Percentiles rank a stretch among this genome's conserved stretches.
These are phyloP conservation scores for Rhinichthys klamathensis DNA, from an alignment of 2,113 vertebrate genomes.

Conservation along the genomic window DNA sequence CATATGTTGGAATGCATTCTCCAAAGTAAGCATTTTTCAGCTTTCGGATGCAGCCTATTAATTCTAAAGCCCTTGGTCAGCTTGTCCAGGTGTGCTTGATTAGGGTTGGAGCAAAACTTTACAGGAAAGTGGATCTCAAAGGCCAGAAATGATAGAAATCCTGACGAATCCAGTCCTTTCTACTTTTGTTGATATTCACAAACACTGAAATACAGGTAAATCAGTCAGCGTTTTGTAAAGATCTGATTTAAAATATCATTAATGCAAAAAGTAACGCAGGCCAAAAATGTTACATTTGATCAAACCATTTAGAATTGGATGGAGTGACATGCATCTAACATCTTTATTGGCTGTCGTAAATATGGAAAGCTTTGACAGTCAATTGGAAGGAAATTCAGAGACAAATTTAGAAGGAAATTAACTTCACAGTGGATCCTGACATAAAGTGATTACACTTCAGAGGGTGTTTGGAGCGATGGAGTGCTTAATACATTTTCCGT, in stretches of 20 bases:
- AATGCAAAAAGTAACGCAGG: background rate
- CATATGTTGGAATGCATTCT: too few relatives aligned
- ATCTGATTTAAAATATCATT: background rate
- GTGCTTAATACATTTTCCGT: conserved; percentile 20
- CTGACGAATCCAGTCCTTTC: background rate
- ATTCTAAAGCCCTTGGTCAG: too few relatives aligned
- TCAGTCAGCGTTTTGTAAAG: background rate
- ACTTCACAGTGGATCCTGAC: conserved; percentile 45
- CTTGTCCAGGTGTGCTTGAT: too few relatives aligned
- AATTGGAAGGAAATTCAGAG: conserved; percentile 23
- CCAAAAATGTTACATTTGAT: conserved; percentile 3
- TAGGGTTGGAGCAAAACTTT: too few relatives aligned
- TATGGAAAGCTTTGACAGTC: conserved; percentile 17
- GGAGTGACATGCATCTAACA: background rate
- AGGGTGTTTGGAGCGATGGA: conserved; percentile 19
- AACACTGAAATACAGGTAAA: background rate
- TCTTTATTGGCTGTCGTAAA: conserved; percentile 1
- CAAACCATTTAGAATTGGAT: background rate
- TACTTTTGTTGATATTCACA: background rate
- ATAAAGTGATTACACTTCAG: conserved; percentile 50
- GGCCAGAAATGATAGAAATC: background rate
- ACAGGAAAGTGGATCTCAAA: too few relatives aligned
- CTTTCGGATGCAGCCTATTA: too few relatives aligned
- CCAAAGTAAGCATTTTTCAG: too few relatives aligned
- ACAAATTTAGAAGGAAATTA: conserved; percentile 43